These are phyloP conservation scores for Philereme transversata DNA, from an alignment of 2,888 invertebrate species.

Conservation along the genomic window DNA sequence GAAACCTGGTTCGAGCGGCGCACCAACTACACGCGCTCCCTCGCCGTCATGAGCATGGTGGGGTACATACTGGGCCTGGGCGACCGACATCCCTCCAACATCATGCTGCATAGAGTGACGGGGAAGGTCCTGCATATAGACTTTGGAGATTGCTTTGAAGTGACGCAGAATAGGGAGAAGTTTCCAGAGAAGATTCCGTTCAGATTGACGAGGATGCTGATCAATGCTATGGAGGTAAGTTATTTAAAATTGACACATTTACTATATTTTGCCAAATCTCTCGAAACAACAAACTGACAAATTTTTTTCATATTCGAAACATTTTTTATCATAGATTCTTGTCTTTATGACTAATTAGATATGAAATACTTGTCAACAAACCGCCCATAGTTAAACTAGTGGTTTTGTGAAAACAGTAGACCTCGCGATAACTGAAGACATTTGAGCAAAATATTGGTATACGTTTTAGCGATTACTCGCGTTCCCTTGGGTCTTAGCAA, in stretches of 20 bases:
- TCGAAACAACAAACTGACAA: too few species aligned
- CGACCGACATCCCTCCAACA: constrained; percentile 98
- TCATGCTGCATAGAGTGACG: constrained; percentile 98
- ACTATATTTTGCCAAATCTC: too few species aligned
- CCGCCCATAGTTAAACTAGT: too few species aligned
- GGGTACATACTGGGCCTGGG: constrained; percentile 99
- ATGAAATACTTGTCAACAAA: too few species aligned
- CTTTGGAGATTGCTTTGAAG: constrained; percentile 99
- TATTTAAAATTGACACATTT: not conserved
- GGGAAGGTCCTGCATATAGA: constrained; percentile 99
- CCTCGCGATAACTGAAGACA: too few species aligned
- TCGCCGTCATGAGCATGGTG: constrained; percentile 99
- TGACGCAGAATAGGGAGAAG: constrained; percentile 98
- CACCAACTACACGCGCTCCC: constrained; percentile 97
- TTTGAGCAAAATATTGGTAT: too few species aligned
- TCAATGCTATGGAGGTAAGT: constrained; percentile 96
- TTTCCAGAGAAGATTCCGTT: constrained; percentile 99
- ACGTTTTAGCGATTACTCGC: too few species aligned
- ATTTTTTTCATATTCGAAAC: too few species aligned
- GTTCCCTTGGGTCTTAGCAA: too few species aligned
- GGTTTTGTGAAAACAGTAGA: too few species aligned
- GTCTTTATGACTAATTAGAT: too few species aligned
- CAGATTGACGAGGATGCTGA: constrained; percentile 97
- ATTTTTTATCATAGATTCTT: too few species aligned
- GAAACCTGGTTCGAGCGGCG: constrained; percentile 99